Base-by-base conservation (phyloP, 2,113 vertebrate species). In the Pachyramphus minor region DNA sequence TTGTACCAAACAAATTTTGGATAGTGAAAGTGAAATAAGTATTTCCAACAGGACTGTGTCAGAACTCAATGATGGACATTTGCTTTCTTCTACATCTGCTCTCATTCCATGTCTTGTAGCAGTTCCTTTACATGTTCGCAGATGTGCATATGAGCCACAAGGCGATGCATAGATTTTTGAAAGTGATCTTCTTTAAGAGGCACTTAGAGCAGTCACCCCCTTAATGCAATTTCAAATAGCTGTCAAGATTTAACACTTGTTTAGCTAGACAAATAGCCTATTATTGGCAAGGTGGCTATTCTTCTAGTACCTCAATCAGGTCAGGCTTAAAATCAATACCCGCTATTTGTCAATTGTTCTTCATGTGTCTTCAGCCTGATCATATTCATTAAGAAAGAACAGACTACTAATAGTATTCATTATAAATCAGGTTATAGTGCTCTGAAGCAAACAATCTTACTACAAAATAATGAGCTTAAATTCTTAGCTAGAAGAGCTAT, bases 311-410 rank as follows among this genome's bases (percentile, higher is more conserved):
- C 72, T 97, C 97, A 92, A 33, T 91, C 87, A 87, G 72, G 80
- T 81, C 95, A 96, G 87, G 85, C 68, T 95, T 94, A 87, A 85
- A 96, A 97, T 96, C 96, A 95, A 98, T 95, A 93, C 27, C 42
- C 12, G 11, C 47, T 47, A 82, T 85, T 94, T 91, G 73, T 87
- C 87, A 95, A 91, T 86, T 88, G 89, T 58, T 80, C 79, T 95
- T 92, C 90, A 85, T 27, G 50, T 50, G 56, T 44, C 72, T 92
- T 84, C 68, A 87, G 92, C 23, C 84, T 89, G 74, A 86, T 73
- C 95, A 89, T 63, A 91, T 82, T 93, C 92, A 83, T 95, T 93
- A 90, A 84, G 55, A 95, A 90, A n/a, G 79, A 74, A 45, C 16
- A 94, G 44, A 67, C n/a, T 80, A 42, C 62, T 95, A 93, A 90